phyloP scores from a whole-genome alignment of 2,888 invertebrate species.

The Plemyria rubiginata region DNA sequence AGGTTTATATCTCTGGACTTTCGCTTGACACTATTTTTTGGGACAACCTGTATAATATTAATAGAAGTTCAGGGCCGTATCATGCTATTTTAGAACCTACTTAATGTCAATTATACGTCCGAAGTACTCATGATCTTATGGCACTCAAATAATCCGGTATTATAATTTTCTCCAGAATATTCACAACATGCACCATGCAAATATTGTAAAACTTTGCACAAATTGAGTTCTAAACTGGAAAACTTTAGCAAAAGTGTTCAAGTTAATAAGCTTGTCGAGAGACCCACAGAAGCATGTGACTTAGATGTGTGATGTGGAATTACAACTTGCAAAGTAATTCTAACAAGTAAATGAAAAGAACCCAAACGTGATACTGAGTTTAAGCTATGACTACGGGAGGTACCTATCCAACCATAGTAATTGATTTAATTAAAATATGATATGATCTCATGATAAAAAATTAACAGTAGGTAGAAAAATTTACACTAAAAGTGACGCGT shows the following conservation, averaged over 20 bases:
- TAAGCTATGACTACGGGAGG: background rate
- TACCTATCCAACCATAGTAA: too few relatives aligned
- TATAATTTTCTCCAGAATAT: constrained; percentile 22
- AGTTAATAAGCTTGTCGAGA: constrained; percentile 20
- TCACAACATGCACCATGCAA: constrained; percentile 21
- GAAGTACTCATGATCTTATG: background rate
- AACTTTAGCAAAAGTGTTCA: constrained; percentile 30
- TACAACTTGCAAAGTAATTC: background rate
- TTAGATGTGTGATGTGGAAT: constrained; percentile 9
- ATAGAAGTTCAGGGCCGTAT: too few relatives aligned
- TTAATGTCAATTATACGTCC: too few relatives aligned
- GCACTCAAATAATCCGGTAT: background rate
- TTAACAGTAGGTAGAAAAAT: too few relatives aligned
- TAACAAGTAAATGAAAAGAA: background rate
- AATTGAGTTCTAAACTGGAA: constrained; percentile 27
- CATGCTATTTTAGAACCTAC: too few relatives aligned
- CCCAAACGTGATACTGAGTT: background rate
- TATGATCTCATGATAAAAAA: too few relatives aligned
- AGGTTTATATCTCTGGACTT: too few relatives aligned
- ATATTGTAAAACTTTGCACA: constrained; percentile 20
- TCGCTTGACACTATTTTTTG: too few relatives aligned
- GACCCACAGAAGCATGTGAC: constrained; percentile 5
- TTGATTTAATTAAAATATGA: too few relatives aligned
- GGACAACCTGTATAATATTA: too few relatives aligned
- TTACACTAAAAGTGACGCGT: too few relatives aligned